Evolutionary conservation across 92 coral and sea anemone species (phyloP).

Genomic region (Phenganax stokvisi): DNA sequence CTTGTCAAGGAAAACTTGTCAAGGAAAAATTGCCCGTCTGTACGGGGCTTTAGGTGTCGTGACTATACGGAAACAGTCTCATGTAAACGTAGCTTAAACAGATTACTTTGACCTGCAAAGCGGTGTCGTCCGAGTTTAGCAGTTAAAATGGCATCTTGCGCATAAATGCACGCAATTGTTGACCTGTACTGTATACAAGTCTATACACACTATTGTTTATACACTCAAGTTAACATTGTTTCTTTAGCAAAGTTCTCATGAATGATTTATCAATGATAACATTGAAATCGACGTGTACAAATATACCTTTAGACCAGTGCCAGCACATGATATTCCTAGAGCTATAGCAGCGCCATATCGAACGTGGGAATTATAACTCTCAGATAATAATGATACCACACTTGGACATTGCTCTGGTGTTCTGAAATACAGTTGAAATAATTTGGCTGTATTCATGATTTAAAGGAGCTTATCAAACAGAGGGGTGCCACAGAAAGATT

Average conservation of each 20-base stretch:
- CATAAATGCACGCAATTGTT: neutral
- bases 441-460: neutral
- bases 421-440: constrained; percentile 35
- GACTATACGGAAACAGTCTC: no score
- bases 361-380: constrained; percentile 97
- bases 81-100: no score
- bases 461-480: neutral
- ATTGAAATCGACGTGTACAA: neutral
- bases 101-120: no score
- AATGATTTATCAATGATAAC: neutral
- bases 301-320: constrained; percentile 95
- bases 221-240: constrained; percentile 1
- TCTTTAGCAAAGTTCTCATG: neutral
- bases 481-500: no score
- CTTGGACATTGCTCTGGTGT: constrained; percentile 99
- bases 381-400: constrained; percentile 87
- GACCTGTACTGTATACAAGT: neutral
- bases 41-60: no score
- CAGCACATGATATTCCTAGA: constrained; percentile 95
- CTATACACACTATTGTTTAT: neutral
- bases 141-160: neutral
- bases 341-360: constrained; percentile 98
- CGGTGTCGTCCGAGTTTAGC: no score
- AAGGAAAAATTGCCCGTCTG: no score
- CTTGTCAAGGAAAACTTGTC: no score